Evolutionary conservation across 2,888 invertebrate species (phyloP), one percentile per base, ranked within the genome.

Genomic region (Nudaria mundana): DNA sequence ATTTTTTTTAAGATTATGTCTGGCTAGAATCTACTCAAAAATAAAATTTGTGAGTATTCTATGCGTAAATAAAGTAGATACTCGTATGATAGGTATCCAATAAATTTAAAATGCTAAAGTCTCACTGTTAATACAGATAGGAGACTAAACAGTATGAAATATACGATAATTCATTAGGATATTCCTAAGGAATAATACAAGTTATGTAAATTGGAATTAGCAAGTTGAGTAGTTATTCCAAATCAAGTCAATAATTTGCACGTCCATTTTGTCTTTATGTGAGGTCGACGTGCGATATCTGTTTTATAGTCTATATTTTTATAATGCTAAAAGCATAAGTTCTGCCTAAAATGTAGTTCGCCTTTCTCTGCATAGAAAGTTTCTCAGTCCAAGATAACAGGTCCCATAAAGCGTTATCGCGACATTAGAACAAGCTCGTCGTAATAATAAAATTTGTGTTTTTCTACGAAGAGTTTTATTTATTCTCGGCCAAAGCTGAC

Each of bases 381-480:
- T 79, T 64, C 79, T 81, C 77, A 80, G 71, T 66, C 69, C 52
- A 57, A 52, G 76, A 82, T 82, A 83, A 78, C 76, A 71, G 66
- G 74, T 70, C 72, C 75, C 81, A 81, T 85, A 83, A 81, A 82
- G 76, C 70, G 75, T 83, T 85, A 87, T 86, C 86, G 71, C 64
- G 54, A 65, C 70, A 61, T 67, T 64, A 72, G 71, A 76, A 73
- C 69, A 70, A 64, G 66, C 74, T 72, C 74, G 64, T 64, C 69
- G 71, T 76, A 81, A 84, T 79, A 82, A 85, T 80, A 86, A 84
- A 83, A 79, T 81, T 76, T 77, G 68, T 57, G 62, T 78, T 81
- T 66, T 87, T 87, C 86, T 83, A 80, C 77, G 85, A 85, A 86
- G 63, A 71, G 67, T 81, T 79, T 81, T 81, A 85, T 83, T 84